These are phyloP conservation scores for Cinclus cinclus DNA, from an alignment of 2,113 vertebrate genomes.

Conservation along the genomic window DNA sequence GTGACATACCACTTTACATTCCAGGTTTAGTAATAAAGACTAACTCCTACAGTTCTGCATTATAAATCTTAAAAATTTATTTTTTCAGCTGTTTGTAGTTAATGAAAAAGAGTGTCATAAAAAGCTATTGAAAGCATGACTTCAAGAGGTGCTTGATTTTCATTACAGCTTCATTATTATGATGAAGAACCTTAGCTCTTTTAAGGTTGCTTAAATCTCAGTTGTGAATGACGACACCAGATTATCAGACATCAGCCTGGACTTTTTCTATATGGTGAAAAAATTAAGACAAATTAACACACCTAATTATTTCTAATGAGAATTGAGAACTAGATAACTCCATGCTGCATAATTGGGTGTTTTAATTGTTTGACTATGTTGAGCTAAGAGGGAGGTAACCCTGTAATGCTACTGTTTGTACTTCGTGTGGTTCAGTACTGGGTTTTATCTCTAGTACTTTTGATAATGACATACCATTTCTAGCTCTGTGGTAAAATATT, in stretches of 20 bases:
- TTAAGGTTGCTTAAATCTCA: background rate
- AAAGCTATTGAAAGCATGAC: background rate
- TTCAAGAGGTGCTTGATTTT: background rate
- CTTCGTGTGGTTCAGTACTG: background rate
- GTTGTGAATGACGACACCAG: background rate
- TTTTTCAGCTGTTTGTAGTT: background rate
- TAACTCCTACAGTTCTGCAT: background rate
- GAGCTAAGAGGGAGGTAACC: background rate
- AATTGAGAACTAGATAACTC: background rate
- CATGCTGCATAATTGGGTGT: background rate
- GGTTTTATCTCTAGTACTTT: background rate
- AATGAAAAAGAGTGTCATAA: background rate
- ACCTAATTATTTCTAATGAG: background rate
- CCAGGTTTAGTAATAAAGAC: background rate
- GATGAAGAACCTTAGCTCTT: background rate
- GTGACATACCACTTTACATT: fast-evolving
- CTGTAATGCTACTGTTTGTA: background rate
- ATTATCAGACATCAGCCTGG: background rate
- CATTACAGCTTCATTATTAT: background rate
- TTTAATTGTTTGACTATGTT: background rate
- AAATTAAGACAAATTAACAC: background rate
- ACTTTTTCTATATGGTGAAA: background rate
- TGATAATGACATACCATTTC: background rate
- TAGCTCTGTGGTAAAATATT: background rate
- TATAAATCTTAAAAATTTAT: background rate